Base-by-base conservation (phyloP, 2,888 invertebrate species). In the Acleris holmiana region DNA sequence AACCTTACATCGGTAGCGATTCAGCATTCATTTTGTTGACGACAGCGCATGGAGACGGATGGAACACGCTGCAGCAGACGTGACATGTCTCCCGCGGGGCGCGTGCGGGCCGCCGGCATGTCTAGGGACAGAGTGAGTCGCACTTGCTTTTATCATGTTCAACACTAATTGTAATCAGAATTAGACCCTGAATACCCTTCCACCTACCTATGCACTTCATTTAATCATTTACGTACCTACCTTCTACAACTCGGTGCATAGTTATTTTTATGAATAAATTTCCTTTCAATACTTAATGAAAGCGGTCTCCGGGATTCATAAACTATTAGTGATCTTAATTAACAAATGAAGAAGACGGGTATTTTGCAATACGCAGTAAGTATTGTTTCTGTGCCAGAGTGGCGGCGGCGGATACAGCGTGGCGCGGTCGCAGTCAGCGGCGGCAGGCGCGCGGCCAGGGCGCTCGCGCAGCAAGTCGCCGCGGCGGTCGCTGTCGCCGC, bases 371-470 rank as follows among this genome's bases (percentile, higher is more conserved):
- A 40, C 62, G 68, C 70, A 35, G 19, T 49, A n/a, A n/a, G n/a
- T 17, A 8, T 46, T 21, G 48, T 48, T 29, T 58, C 29, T 67
- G 73, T 69, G 66, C 75, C 83, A 71, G 84, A 79, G 85, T 92
- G 93, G 89, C 93, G 86, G 89, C 68, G 74, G 84, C 67, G 88
- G 86, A 35, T 88, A 86, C 83, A 78, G 80, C 78, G 87, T 85
- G 95, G 96, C 96, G 82, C 94, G 97, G 73, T 97, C 97, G 78
- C 97, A 97, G 89, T 97, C 97, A 65, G 97, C 97, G 65, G 97
- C 97, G 66, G 97, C 97, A 49, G 89, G 85, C 62, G 81, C 82
- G 69, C 81, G 86, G 68, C 78, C 85, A 61, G 80, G 85, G 63
- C 93, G 96, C 68, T 95, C 95, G 59, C 94, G 96, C 76, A 96